Evolutionary conservation across 2,113 vertebrate species (phyloP).

Genomic region (Lepus europaeus): DNA sequence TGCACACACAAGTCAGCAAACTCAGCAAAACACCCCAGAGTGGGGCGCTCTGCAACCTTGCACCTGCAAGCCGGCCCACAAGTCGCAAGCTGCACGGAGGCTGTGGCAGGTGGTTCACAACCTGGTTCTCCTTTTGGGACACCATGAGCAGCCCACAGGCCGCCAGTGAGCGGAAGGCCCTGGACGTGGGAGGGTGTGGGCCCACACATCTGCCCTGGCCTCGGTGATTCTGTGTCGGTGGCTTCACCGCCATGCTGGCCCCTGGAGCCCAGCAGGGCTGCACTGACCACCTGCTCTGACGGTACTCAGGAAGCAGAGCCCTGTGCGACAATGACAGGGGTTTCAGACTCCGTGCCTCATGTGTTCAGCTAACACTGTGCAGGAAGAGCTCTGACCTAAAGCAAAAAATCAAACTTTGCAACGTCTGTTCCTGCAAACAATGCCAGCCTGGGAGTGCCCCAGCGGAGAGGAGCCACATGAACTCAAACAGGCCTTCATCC

Average conservation of each 20-base stretch:
- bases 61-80: not conserved
- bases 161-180: not conserved
- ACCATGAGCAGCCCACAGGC: too few species aligned
- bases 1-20: not conserved
- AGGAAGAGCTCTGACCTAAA: not conserved
- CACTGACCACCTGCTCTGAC: not conserved
- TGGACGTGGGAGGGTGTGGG: not conserved
- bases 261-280: not conserved
- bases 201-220: not conserved
- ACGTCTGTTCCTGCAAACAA: not conserved
- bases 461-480: not conserved
- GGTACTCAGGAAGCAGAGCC: not conserved
- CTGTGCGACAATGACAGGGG: fast-evolving
- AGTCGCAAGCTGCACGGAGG: not conserved
- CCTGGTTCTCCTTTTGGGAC: not conserved
- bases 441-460: not conserved
- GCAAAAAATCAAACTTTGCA: not conserved
- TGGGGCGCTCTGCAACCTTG: too few species aligned
- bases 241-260: not conserved
- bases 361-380: not conserved
- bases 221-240: not conserved
- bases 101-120: not conserved
- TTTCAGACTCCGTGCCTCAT: too few species aligned
- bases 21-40: not conserved
- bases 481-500: too few species aligned